Conservation (phyloP, 2,888 invertebrate species). For the Strigamia transsilvanica region DNA sequence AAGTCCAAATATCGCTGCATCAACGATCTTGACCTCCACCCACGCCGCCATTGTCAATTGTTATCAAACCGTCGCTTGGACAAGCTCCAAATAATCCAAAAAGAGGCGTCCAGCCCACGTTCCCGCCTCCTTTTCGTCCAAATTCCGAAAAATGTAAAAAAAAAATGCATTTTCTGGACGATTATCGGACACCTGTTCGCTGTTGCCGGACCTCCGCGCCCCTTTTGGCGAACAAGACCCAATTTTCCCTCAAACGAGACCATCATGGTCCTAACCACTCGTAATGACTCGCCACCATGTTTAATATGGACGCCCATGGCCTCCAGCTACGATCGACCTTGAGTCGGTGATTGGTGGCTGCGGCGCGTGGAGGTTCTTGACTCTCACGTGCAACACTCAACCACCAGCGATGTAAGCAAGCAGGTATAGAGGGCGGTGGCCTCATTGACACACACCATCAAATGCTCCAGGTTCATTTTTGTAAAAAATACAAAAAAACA, state of each 20-base stretch:
- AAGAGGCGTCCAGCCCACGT: neutral
- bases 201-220: too few species aligned
- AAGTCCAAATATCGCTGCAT: neutral
- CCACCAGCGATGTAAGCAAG: conserved; percentile 57
- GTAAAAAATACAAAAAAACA: neutral
- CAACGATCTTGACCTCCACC: conserved; percentile 10
- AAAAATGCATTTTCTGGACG: too few species aligned
- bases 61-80: neutral
- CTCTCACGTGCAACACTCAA: conserved; percentile 55
- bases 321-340: conserved; percentile 13
- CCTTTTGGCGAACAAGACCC: too few species aligned
- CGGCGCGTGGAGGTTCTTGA: conserved; percentile 51
- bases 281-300: conserved; percentile 12
- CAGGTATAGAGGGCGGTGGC: conserved; percentile 33
- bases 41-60: neutral
- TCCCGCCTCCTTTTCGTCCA: neutral
- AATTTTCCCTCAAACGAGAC: neutral
- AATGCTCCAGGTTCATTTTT: neutral
- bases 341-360: conserved; percentile 55
- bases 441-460: conserved; percentile 12
- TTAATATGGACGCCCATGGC: conserved; percentile 38
- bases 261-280: neutral
- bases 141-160: too few species aligned
- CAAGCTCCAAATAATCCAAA: neutral
- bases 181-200: too few species aligned